Evolutionary conservation across 2,797 vertebrate species (phyloP).

Genomic region (Acanthurus lineatus): DNA sequence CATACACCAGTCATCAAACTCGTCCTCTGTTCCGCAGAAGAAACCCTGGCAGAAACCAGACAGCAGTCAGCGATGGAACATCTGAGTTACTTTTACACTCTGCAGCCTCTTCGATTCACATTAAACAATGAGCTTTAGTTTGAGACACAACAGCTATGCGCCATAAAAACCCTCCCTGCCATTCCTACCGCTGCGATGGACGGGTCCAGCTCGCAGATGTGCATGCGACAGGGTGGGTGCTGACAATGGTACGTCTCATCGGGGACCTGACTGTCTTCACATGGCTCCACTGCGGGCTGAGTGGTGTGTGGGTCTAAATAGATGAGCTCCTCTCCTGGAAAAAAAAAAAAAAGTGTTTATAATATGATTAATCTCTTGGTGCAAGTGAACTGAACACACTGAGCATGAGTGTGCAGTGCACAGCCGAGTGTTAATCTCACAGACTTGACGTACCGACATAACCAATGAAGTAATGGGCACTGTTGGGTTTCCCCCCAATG

Average conservation of each 20-base stretch:
- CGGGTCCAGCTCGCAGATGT: constrained; percentile 95
- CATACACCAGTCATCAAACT: constrained; percentile 97
- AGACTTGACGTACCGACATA: constrained; percentile 92
- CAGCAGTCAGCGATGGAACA: constrained; percentile 24
- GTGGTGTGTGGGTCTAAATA: constrained; percentile 98
- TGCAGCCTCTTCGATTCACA: constrained; percentile 19
- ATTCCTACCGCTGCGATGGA: constrained; percentile 95
- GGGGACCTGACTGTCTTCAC: constrained; percentile 83
- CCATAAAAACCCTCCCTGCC: not conserved
- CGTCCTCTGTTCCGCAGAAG: constrained; percentile 96
- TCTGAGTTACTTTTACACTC: not conserved
- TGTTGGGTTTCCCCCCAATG: constrained; percentile 99
- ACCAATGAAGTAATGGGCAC: constrained; percentile 99
- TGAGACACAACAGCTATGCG: not conserved
- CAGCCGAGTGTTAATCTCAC: constrained; percentile 46
- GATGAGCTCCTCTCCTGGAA: constrained; percentile 94
- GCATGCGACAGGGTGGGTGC: constrained; percentile 97
- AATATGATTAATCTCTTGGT: not conserved
- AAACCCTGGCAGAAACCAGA: constrained; percentile 89
- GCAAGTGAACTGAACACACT: not conserved
- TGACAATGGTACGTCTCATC: constrained; percentile 98
- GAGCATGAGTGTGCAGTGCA: constrained; percentile 23
- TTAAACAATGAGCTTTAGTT: constrained; percentile 12
- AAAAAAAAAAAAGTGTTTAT: not conserved
- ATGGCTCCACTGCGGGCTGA: constrained; percentile 91